These are phyloP conservation scores for Icerya purchasi DNA, from an alignment of 2,888 invertebrate genomes.

Conservation along the genomic window DNA sequence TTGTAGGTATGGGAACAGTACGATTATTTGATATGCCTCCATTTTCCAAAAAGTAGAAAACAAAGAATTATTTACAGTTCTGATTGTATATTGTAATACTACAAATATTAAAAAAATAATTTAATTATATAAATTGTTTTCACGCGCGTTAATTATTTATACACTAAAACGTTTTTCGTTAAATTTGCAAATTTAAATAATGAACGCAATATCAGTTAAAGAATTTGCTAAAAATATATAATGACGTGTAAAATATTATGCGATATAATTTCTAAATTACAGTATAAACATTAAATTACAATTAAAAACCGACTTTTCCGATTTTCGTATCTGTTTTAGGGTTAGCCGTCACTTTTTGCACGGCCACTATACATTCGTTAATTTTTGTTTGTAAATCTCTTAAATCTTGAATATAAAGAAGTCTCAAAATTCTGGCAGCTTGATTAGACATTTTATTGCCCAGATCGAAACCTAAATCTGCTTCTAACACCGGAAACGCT, in stretches of 20 bases:
- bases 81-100: neutral
- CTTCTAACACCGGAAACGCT: constrained; percentile 40
- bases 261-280: neutral
- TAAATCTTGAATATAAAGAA: constrained; percentile 65
- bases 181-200: too few species aligned
- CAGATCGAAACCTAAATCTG: constrained; percentile 41
- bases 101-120: neutral
- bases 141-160: too few species aligned
- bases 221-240: neutral
- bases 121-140: too few species aligned
- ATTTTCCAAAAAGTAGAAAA: constrained; percentile 3
- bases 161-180: too few species aligned
- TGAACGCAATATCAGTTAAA: too few species aligned
- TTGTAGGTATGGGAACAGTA: constrained; percentile 34
- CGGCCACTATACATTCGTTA: constrained; percentile 80
- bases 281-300: neutral
- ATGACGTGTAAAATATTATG: too few species aligned
- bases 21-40: constrained; percentile 32
- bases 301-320: constrained; percentile 59
- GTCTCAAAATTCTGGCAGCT: constrained; percentile 52
- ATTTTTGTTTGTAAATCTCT: constrained; percentile 75
- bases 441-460: constrained; percentile 41
- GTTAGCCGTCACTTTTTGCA: constrained; percentile 83
- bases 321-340: constrained; percentile 88
- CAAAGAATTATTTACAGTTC: neutral